Conservation (phyloP, 1,140 invertebrate genomes). For the Acromyrmex charruanus region DNA sequence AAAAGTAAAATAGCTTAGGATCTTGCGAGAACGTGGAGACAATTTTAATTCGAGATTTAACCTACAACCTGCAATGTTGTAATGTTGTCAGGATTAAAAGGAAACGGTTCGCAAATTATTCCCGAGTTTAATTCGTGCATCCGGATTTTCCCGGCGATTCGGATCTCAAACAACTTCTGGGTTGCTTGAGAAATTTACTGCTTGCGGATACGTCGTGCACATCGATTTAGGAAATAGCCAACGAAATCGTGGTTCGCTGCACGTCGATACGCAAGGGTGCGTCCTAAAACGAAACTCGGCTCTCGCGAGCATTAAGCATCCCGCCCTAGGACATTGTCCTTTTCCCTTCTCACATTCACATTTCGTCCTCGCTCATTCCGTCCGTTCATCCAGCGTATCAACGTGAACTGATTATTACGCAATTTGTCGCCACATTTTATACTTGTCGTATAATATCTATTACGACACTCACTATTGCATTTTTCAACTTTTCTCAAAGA, state of each 20-base stretch:
- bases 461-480: slow-evolving; percentile 8
- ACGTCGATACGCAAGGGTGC: slow-evolving; percentile 63
- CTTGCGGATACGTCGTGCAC: not conserved
- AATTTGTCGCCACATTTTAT: slow-evolving; percentile 58
- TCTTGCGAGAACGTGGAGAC: not conserved
- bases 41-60: not conserved
- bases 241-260: slow-evolving; percentile 57
- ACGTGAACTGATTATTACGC: slow-evolving; percentile 62
- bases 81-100: not conserved
- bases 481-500: not conserved
- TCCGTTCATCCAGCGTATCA: slow-evolving; percentile 37
- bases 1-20: not conserved
- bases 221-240: slow-evolving; percentile 56
- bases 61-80: not conserved
- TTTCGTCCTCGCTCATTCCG: not conserved
- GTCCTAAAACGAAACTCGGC: slow-evolving; percentile 57
- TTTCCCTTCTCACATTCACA: slow-evolving; percentile 61
- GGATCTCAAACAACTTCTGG: not conserved
- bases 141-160: not conserved
- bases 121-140: not conserved
- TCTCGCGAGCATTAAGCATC: slow-evolving; percentile 40
- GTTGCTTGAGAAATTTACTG: slow-evolving; percentile 11
- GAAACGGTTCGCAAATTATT: not conserved
- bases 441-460: slow-evolving; percentile 14
- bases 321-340: slow-evolving; percentile 76